Evolutionary conservation across 2,888 invertebrate genomes (phyloP), one percentile per base, ranked within the genome.

Genomic region (Hypercompe scribonia): DNA sequence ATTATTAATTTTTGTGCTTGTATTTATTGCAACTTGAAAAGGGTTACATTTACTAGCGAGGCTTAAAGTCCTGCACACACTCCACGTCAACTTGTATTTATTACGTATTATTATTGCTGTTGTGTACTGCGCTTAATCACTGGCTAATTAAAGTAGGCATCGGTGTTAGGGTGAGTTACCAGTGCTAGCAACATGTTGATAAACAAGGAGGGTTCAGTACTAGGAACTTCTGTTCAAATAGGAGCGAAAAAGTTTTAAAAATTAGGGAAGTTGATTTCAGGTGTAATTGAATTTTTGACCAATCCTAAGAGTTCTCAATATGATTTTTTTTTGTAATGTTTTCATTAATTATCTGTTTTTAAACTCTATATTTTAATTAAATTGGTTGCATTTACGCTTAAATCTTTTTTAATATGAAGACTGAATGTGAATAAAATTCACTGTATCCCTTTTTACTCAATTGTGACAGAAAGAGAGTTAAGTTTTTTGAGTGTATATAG

Each of bases 1-100:
- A 80, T 78, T 77, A 85, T 63, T 83, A n/a, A 82, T 71, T 89
- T 90, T 90, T 86, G 82, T 87, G 86, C 73, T 46, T 77, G 72
- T 69, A 34, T 74, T 71, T 75, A 78, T 77, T 81, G 79, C 78
- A 86, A 87, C 88, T 90, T 90, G 90, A 81, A 86, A 86, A 90
- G 91, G 91, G 91, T 90, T 90, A 88, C 86, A 85, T 88, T 90
- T 87, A 89, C 87, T 87, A 86, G 78, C 83, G 76, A 74, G 76
- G 82, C 75, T 79, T 77, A 68, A 74, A 78, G 85, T 74, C 80
- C 81, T 81, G 85, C 82, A 83, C 86, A 84, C 87, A 82, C 85
- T 87, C 50, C 81, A 81, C 81, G 83, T 83, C 86, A 81, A 78
- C 70, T 82, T 80, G 78, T 81, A 86, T 89, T 86, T 86, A 87